Base-by-base conservation (phyloP, 2,888 invertebrate genomes). In the Coronaproctus castanopsis region DNA sequence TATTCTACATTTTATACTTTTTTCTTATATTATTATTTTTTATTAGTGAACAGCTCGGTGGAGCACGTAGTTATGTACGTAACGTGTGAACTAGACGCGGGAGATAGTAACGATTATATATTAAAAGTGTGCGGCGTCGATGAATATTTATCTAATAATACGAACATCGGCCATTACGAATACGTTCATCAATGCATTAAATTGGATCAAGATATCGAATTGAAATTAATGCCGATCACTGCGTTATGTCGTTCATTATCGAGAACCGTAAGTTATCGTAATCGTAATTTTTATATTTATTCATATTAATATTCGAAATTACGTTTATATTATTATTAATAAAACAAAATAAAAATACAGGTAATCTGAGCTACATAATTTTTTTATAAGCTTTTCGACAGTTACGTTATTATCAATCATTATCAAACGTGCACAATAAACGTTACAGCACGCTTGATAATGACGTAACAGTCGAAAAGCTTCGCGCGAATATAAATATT, bases 171-270 rank as follows among this genome's bases (percentile, higher is more conserved):
- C 62, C 90, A 92, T 70, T 88, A 93, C 71, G 90, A 91, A 71
- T 93, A 93, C 70, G 85, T 95, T 59, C 90, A 95, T 67, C 84
- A 85, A 67, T 93, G 95, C 71, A 84, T 93, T 61, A 92, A 95
- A 69, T 73, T 93, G 68, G 93, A 95, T 70, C 82, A 85, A 69
- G 93, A 93, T 72, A 86, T 92, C 1, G 84, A 85, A 65, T 70
- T 81, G 62, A 71, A 77, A 58, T 69, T 74, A 56, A 68, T 72
- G 60, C 73, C 73, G 56, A 76, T 76, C 36, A 78, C 81, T 64
- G 78, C 80, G 59, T 80, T 84, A 63, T 78, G 81, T 64, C 73
- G 79, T 68, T 80, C 82, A 0, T 80, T 87, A 65, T 83, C 86
- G 0, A 76, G 93, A 69, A 86, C 86, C 0, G 85, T 81, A 72